Evolutionary conservation across 2,797 vertebrate species (phyloP).

Genomic region (Myiotriccus ornatus): DNA sequence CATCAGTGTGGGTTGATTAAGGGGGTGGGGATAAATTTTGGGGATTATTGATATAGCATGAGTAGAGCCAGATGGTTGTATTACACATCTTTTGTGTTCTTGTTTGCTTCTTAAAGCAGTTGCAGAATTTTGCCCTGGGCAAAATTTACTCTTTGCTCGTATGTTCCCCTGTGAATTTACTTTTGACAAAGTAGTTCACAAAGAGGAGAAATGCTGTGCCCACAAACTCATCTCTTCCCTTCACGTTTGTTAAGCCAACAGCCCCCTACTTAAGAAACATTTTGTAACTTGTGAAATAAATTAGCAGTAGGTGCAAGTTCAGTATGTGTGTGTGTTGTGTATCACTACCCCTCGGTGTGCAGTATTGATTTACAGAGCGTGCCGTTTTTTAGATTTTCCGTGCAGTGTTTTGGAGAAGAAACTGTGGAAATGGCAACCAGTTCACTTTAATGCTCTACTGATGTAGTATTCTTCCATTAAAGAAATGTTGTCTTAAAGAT

Average conservation of each 20-base stretch:
- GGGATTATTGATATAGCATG: constrained; percentile 75
- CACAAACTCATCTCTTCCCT: neutral
- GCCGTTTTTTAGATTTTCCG: neutral
- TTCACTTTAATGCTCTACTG: neutral
- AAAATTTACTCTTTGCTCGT: constrained; percentile 73
- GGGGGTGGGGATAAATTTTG: constrained; percentile 73
- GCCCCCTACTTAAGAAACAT: constrained; percentile 60
- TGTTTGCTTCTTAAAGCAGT: constrained; percentile 78
- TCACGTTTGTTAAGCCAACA: constrained; percentile 64
- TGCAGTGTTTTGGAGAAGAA: neutral
- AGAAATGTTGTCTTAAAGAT: constrained; percentile 59
- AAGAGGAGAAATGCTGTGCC: constrained; percentile 38
- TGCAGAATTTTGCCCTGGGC: constrained; percentile 77
- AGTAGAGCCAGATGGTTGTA: constrained; percentile 74
- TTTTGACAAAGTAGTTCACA: constrained; percentile 71
- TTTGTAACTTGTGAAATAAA: constrained; percentile 68
- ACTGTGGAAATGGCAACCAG: constrained; percentile 25
- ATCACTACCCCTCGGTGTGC: neutral
- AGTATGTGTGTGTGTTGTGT: neutral
- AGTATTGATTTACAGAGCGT: neutral
- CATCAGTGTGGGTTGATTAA: constrained; percentile 76
- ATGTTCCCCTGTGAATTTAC: constrained; percentile 74
- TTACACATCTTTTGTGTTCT: constrained; percentile 78
- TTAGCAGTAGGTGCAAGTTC: constrained; percentile 57
- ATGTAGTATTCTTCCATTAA: constrained; percentile 49